These are phyloP conservation scores for Cacoxenus indagator DNA, from an alignment of 2,888 invertebrate genomes.

Conservation along the genomic window DNA sequence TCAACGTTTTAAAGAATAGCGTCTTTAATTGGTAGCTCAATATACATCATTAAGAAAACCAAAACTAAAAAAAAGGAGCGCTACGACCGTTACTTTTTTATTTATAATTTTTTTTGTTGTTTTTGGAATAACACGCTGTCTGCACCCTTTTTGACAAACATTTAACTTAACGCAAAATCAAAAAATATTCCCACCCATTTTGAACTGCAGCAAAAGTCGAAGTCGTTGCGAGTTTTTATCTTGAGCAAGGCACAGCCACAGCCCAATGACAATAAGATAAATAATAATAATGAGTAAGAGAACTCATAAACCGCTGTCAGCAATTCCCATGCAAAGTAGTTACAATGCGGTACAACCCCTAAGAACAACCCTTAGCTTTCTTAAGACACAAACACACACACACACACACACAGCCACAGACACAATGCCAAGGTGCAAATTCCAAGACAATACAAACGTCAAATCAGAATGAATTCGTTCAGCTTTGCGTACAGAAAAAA, in stretches of 20 bases:
- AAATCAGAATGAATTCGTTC: constrained; percentile 12
- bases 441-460: constrained; percentile 25
- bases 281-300: constrained; percentile 1
- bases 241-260: background rate
- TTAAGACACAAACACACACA: constrained; percentile 6
- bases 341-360: constrained; percentile 4
- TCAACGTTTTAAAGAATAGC: background rate
- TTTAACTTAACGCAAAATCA: constrained; percentile 21
- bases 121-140: no score
- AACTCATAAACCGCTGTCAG: background rate
- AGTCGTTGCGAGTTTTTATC: constrained; percentile 33
- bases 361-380: constrained; percentile 25
- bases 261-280: background rate
- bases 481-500: constrained; percentile 35
- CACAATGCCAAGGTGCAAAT: constrained; percentile 39
- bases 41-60: constrained; percentile 31
- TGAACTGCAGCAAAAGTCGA: constrained; percentile 58
- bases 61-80: constrained; percentile 29
- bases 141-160: constrained; percentile 25
- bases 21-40: background rate
- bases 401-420: no score
- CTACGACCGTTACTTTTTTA: constrained; percentile 33
- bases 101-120: constrained; percentile 13
- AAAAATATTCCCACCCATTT: constrained; percentile 69
- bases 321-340: constrained; percentile 54